A percentile compares a stretch with the other conserved stretches of the same genome.
phyloP scores from a whole-genome alignment of 2,113 vertebrate species.

The Etheostoma spectabile region DNA sequence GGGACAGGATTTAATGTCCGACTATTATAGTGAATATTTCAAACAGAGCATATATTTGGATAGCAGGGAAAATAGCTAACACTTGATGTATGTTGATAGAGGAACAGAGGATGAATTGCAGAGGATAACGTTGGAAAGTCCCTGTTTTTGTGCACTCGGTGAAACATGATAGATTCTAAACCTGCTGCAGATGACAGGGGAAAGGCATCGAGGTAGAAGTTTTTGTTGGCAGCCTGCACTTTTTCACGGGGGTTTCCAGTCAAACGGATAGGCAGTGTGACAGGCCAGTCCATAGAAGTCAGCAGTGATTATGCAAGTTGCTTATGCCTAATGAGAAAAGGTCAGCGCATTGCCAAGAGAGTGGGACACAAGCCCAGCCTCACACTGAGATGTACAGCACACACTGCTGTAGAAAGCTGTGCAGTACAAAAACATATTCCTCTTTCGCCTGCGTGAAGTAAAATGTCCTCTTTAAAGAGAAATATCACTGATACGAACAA shows the following conservation, averaged over 20 bases:
- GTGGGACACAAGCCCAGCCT: slow-evolving; percentile 71
- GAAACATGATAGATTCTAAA: slow-evolving; percentile 53
- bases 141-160: slow-evolving; percentile 39
- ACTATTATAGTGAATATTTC: not conserved
- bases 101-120: slow-evolving; percentile 24
- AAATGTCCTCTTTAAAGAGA: slow-evolving; percentile 1
- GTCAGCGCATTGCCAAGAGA: slow-evolving; percentile 75
- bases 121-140: not conserved
- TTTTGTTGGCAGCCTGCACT: slow-evolving; percentile 61
- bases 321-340: slow-evolving; percentile 81
- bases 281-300: slow-evolving; percentile 81
- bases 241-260: slow-evolving; percentile 63
- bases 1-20: not conserved
- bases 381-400: slow-evolving; percentile 66
- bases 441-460: not conserved
- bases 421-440: slow-evolving; percentile 36
- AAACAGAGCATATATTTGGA: slow-evolving; percentile 9
- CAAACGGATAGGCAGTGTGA: slow-evolving; percentile 71
- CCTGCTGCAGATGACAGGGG: slow-evolving; percentile 46
- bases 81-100: slow-evolving; percentile 20
- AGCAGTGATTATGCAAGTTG: slow-evolving; percentile 83
- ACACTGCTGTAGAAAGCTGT: slow-evolving; percentile 42
- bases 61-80: not conserved
- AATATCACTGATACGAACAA: not conserved
- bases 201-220: slow-evolving; percentile 60